Evolutionary conservation across 2,888 invertebrate species (phyloP).

Genomic region (Syritta pipiens): DNA sequence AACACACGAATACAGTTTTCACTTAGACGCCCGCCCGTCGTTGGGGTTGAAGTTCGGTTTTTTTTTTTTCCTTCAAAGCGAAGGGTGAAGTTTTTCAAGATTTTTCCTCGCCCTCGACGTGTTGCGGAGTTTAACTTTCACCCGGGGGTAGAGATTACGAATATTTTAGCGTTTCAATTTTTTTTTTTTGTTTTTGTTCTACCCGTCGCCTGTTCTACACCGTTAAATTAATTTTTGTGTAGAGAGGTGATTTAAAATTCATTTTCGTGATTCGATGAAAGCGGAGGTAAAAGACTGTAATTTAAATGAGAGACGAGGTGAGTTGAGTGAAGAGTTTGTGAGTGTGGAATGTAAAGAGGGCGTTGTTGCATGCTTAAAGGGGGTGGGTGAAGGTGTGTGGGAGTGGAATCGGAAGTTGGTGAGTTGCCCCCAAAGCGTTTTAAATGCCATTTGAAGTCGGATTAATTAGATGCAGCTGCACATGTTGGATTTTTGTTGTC

Average conservation of each 20-base stretch:
- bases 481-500: too few species aligned
- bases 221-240: neutral
- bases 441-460: too few species aligned
- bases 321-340: neutral
- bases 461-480: too few species aligned
- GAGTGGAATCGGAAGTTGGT: too few species aligned
- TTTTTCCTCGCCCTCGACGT: neutral
- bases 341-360: too few species aligned
- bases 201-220: too few species aligned
- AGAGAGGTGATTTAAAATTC: slow-evolving; percentile 16
- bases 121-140: slow-evolving; percentile 24
- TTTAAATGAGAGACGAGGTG: neutral
- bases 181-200: neutral
- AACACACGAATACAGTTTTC: slow-evolving; percentile 37
- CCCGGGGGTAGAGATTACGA: neutral
- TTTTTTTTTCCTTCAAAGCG: too few species aligned
- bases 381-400: too few species aligned
- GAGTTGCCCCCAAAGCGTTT: too few species aligned
- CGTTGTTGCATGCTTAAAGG: too few species aligned
- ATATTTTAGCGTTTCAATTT: neutral
- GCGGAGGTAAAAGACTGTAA: neutral
- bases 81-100: slow-evolving; percentile 25
- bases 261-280: slow-evolving; percentile 20
- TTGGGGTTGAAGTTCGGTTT: too few species aligned
- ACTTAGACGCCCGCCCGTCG: slow-evolving; percentile 7